Evolutionary conservation across 2,113 vertebrate species (phyloP).

Genomic region (Cathartes aura): DNA sequence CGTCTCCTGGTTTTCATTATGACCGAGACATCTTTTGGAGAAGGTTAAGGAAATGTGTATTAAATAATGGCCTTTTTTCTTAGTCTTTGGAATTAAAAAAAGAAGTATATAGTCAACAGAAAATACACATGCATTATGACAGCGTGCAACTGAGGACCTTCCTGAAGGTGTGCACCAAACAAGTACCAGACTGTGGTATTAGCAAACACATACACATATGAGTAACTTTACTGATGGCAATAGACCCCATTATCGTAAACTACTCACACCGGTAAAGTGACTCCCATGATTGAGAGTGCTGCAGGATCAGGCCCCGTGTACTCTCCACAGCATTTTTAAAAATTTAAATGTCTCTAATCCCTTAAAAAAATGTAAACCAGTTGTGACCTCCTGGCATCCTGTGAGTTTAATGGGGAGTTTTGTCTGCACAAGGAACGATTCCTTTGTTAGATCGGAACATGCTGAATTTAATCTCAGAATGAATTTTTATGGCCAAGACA

Average conservation of each 20-base stretch:
- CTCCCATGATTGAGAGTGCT: too few species aligned
- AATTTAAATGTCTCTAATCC: background rate
- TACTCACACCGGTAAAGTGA: rapidly evolving
- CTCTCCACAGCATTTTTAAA: background rate
- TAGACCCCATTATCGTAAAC: background rate
- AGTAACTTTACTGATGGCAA: background rate
- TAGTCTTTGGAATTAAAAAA: background rate
- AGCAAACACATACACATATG: background rate
- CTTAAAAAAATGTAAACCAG: background rate
- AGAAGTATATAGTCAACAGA: background rate
- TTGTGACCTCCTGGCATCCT: background rate
- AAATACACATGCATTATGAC: background rate
- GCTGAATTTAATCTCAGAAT: background rate
- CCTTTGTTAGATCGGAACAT: background rate
- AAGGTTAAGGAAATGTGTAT: background rate
- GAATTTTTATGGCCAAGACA: background rate
- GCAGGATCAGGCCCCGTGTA: background rate
- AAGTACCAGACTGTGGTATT: background rate
- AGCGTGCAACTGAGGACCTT: background rate
- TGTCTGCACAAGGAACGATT: background rate
- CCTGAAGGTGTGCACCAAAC: background rate
- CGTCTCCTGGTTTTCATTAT: background rate
- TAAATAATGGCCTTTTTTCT: background rate
- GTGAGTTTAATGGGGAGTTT: background rate
- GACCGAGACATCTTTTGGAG: background rate